A percentile compares a stretch with the other conserved stretches of the same genome.
Conservation (phyloP, 2,797 vertebrate species). For the Todus mexicanus region DNA sequence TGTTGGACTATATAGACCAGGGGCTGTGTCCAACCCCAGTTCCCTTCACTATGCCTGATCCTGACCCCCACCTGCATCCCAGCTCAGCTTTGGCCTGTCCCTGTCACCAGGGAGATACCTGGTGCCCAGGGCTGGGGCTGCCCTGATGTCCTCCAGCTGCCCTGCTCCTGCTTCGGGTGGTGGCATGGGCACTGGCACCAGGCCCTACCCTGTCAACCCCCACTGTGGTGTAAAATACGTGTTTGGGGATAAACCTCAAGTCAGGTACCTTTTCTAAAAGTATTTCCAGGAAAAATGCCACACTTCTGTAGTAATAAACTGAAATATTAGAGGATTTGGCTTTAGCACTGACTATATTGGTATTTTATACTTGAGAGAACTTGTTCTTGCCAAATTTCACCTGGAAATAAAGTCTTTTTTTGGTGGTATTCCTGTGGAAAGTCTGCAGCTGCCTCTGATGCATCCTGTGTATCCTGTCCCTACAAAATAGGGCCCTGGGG, state of each 20-base stretch:
- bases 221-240: background rate
- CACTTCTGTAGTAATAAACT: background rate
- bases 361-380: background rate
- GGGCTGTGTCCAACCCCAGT: background rate
- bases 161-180: background rate
- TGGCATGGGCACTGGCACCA: fast-evolving
- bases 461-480: fast-evolving
- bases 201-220: background rate
- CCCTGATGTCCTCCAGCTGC: fast-evolving
- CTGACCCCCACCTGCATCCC: background rate
- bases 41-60: no score
- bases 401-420: background rate
- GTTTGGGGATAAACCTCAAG: background rate
- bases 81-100: no score
- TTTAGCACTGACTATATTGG: background rate
- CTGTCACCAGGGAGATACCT: fast-evolving
- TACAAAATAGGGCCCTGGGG: background rate
- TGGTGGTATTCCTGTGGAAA: background rate
- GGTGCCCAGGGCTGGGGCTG: background rate
- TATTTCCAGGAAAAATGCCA: background rate
- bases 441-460: background rate
- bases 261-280: background rate
- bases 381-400: background rate
- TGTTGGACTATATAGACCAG: fast-evolving
- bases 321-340: background rate